Conservation (phyloP, 2,888 invertebrate species). For the Drosophila affinis region DNA sequence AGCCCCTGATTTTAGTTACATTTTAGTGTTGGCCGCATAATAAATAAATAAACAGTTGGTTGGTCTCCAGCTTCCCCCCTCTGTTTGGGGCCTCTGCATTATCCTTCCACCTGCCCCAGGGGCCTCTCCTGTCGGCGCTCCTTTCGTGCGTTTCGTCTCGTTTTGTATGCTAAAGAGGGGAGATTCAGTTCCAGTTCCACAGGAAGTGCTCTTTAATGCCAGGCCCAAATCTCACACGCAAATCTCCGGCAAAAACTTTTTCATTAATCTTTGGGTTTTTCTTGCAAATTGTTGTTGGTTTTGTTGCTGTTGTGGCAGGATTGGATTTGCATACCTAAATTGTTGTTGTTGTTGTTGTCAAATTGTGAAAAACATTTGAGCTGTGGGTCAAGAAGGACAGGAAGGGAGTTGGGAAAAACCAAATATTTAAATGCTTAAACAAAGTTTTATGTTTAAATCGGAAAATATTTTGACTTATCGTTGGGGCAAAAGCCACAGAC, state of each 20-base stretch:
- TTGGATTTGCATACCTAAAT: conserved; percentile 71
- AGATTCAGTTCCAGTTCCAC: not conserved
- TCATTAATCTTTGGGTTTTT: conserved; percentile 70
- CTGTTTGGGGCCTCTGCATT: not conserved
- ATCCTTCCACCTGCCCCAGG: conserved; percentile 49
- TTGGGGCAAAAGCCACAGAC: not conserved
- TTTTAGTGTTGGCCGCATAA: conserved; percentile 77
- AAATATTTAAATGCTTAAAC: not conserved
- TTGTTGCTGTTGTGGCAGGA: conserved; percentile 32
- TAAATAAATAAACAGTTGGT: conserved; percentile 76
- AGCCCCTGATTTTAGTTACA: conserved; percentile 72
- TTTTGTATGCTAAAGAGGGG: conserved; percentile 68
- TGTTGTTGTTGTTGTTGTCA: conserved; percentile 16
- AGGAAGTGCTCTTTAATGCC: conserved; percentile 16
- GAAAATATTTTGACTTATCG: not conserved
- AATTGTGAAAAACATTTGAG: conserved; percentile 30
- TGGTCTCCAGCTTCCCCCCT: conserved; percentile 5
- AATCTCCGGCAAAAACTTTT: conserved; percentile 52
- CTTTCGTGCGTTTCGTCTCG: conserved; percentile 59
- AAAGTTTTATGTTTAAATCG: not conserved
- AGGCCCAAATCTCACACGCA: conserved; percentile 5
- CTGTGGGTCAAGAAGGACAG: conserved; percentile 6
- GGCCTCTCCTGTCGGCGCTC: conserved; percentile 35
- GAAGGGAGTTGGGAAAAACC: not conserved
- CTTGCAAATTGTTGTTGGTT: conserved; percentile 56